Evolutionary conservation across 2,113 vertebrate species (phyloP).

Genomic region (Okapia johnstoni): DNA sequence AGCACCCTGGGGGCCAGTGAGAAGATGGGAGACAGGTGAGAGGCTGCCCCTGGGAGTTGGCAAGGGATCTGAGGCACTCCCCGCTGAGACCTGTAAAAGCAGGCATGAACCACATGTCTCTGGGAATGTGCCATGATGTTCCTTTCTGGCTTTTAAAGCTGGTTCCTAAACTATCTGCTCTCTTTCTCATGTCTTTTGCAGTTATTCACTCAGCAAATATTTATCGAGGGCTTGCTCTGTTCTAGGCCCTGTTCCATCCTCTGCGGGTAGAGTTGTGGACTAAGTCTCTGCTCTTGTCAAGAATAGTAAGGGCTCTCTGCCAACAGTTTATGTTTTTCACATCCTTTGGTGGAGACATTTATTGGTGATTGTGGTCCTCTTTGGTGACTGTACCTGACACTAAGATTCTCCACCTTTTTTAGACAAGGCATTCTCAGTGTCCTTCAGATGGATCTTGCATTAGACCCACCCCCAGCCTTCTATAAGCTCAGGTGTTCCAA

Average conservation of each 20-base stretch:
- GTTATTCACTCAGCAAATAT: neutral
- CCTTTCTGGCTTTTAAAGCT: neutral
- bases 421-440: neutral
- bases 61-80: neutral
- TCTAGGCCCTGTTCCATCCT: neutral
- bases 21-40: slow-evolving; percentile 86
- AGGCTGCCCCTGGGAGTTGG: neutral
- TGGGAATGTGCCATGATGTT: neutral
- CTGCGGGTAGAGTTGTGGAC: neutral
- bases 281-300: neutral
- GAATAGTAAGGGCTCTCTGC: neutral
- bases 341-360: neutral
- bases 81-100: neutral
- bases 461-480: neutral
- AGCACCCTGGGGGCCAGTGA: slow-evolving; percentile 84
- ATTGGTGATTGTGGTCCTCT: neutral
- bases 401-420: neutral
- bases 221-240: neutral
- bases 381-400: neutral
- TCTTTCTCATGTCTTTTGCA: neutral
- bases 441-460: neutral
- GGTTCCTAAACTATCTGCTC: neutral
- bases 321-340: neutral
- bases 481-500: neutral
- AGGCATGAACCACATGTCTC: neutral